These are phyloP conservation scores for Nansenia antarctica DNA, from an alignment of 2,113 vertebrate genomes.

Conservation along the genomic window DNA sequence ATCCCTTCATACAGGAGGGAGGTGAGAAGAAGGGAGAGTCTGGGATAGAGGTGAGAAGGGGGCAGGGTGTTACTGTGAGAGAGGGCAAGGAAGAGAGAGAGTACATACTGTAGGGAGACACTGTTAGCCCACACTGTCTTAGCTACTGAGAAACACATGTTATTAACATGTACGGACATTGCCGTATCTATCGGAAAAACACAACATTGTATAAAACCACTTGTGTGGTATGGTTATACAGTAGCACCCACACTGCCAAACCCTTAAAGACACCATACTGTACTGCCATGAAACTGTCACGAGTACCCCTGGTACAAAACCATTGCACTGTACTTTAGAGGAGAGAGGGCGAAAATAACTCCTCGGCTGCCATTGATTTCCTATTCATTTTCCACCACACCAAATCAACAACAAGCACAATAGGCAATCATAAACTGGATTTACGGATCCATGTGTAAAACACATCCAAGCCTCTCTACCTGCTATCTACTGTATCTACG, in stretches of 20 bases:
- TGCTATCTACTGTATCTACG: slow-evolving; percentile 50
- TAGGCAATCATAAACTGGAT: slow-evolving; percentile 74
- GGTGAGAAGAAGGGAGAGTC: background rate
- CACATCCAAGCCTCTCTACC: slow-evolving; percentile 8
- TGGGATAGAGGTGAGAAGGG: background rate
- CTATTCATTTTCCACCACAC: slow-evolving; percentile 75
- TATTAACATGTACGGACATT: background rate
- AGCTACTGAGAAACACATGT: background rate
- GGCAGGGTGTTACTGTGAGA: background rate
- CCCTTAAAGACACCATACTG: background rate
- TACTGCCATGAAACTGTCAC: slow-evolving; percentile 1
- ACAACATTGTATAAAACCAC: background rate
- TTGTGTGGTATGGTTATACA: background rate
- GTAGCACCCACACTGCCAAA: background rate
- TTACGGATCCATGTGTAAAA: slow-evolving; percentile 45
- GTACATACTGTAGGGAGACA: background rate
- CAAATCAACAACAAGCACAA: slow-evolving; percentile 81
- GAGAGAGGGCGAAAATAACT: slow-evolving; percentile 49
- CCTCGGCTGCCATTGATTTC: slow-evolving; percentile 75
- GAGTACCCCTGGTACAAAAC: no score
- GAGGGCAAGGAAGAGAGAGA: background rate
- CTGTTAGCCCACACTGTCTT: background rate
- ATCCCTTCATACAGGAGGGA: slow-evolving; percentile 10
- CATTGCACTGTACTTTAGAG: slow-evolving; percentile 60
- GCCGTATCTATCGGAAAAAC: background rate